phyloP scores from a whole-genome alignment of 1,140 invertebrate species.

The Drosophila biarmipes region DNA sequence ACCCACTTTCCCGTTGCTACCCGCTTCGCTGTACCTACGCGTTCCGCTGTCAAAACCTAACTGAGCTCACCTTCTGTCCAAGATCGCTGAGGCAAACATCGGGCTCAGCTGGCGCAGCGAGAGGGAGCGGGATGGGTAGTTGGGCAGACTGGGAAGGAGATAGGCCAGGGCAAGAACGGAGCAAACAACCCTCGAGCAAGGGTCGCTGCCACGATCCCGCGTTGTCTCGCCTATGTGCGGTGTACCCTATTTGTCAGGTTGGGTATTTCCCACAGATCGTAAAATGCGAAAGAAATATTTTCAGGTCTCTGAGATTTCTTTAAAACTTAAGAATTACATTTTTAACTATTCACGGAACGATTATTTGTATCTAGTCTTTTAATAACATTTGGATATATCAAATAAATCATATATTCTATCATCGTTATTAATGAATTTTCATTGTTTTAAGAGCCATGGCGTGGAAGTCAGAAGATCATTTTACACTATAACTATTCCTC shows the following conservation, averaged over 20 bases:
- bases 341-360: neutral
- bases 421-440: too few relatives aligned
- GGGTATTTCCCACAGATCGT: neutral
- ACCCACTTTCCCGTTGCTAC: constrained; percentile 59
- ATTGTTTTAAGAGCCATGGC: too few relatives aligned
- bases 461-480: too few relatives aligned
- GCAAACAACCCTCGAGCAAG: constrained; percentile 59
- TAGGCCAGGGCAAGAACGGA: neutral
- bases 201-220: constrained; percentile 10
- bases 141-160: neutral
- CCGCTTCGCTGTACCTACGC: constrained; percentile 72
- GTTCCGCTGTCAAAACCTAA: constrained; percentile 82
- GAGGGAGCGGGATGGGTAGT: neutral
- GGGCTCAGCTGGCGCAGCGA: neutral
- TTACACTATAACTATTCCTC: too few relatives aligned
- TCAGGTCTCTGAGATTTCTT: neutral
- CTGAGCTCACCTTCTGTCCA: constrained; percentile 53
- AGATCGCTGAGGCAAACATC: constrained; percentile 52
- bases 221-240: constrained; percentile 8
- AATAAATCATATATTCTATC: too few relatives aligned
- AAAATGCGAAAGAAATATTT: neutral
- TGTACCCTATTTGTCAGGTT: constrained; percentile 26
- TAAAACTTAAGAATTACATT: neutral
- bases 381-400: too few relatives aligned
- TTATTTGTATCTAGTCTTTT: too few relatives aligned